A percentile compares a stretch with the other conserved stretches of the same genome.
These are phyloP conservation scores for Prietella phreatophila DNA, from an alignment of 2,113 vertebrate species.

Conservation along the genomic window DNA sequence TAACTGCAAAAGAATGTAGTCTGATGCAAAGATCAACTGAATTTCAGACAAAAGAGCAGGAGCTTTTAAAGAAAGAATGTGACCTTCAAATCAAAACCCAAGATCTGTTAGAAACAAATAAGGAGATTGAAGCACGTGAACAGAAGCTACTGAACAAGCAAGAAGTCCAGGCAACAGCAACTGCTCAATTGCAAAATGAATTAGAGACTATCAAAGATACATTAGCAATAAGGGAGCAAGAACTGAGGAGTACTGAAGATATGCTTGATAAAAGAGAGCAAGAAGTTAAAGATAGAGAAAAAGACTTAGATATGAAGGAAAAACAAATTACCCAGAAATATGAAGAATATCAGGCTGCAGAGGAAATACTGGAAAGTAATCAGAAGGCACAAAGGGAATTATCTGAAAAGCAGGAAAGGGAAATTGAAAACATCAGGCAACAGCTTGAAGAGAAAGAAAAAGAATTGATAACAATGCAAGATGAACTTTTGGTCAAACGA, in stretches of 20 bases:
- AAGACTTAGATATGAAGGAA: slow-evolving; percentile 31
- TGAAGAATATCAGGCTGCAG: slow-evolving; percentile 16
- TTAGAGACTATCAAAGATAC: not conserved
- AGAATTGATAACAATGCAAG: slow-evolving; percentile 47
- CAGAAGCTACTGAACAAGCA: slow-evolving; percentile 1
- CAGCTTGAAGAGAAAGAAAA: slow-evolving; percentile 46
- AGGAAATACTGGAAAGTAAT: slow-evolving; percentile 27
- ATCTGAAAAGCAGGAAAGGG: slow-evolving; percentile 46
- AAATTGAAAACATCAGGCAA: slow-evolving; percentile 40
- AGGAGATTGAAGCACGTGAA: not conserved
- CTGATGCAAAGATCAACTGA: slow-evolving; percentile 37
- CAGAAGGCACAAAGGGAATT: slow-evolving; percentile 26
- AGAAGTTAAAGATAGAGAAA: slow-evolving; percentile 22
- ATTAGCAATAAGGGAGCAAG: slow-evolving; percentile 35
- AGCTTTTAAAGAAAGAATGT: slow-evolving; percentile 28
- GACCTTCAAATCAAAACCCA: slow-evolving; percentile 19
- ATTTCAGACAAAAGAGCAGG: slow-evolving; percentile 30
- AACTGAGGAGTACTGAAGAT: slow-evolving; percentile 8
- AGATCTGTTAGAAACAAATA: slow-evolving; percentile 7
- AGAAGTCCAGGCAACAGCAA: not conserved
- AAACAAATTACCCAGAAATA: slow-evolving; percentile 13
- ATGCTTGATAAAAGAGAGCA: slow-evolving; percentile 7
- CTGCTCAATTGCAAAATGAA: not conserved
- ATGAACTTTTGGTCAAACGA: slow-evolving; percentile 33
- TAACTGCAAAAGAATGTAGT: slow-evolving; percentile 29